These are phyloP conservation scores for Matsumurasca onukii DNA, from an alignment of 1,140 invertebrate genomes.

Conservation along the genomic window DNA sequence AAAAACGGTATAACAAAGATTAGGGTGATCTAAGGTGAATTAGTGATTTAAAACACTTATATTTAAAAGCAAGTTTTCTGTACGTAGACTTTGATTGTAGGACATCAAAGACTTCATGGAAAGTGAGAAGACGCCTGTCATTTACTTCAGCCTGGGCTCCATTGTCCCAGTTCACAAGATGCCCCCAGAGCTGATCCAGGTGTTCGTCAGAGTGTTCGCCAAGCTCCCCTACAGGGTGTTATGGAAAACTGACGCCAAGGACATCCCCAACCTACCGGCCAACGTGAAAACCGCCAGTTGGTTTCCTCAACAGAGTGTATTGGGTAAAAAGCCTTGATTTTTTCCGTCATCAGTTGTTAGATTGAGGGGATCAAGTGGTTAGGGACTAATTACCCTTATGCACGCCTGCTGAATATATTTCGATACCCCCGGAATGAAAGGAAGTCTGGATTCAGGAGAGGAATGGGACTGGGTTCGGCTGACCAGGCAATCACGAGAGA, in stretches of 20 bases:
- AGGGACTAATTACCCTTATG: neutral
- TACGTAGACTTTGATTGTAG: too few relatives aligned
- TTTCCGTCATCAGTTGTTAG: neutral
- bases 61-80: too few relatives aligned
- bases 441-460: too few relatives aligned
- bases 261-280: neutral
- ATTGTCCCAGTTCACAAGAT: neutral
- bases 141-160: neutral
- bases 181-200: neutral
- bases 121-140: too few relatives aligned
- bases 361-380: neutral
- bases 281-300: neutral
- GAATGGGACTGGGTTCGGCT: too few relatives aligned
- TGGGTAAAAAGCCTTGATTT: neutral
- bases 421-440: neutral
- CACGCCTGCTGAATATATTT: neutral
- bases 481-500: too few relatives aligned
- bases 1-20: too few relatives aligned
- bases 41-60: too few relatives aligned
- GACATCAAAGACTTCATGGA: too few relatives aligned
- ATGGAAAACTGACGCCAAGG: neutral
- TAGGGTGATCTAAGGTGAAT: too few relatives aligned
- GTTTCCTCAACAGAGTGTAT: neutral
- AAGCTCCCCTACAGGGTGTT: neutral
- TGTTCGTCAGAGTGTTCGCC: neutral